Percentiles rank a stretch among this genome's conserved stretches.
These are phyloP conservation scores for Fragum fragum DNA, from an alignment of 2,888 invertebrate genomes.

Conservation along the genomic window DNA sequence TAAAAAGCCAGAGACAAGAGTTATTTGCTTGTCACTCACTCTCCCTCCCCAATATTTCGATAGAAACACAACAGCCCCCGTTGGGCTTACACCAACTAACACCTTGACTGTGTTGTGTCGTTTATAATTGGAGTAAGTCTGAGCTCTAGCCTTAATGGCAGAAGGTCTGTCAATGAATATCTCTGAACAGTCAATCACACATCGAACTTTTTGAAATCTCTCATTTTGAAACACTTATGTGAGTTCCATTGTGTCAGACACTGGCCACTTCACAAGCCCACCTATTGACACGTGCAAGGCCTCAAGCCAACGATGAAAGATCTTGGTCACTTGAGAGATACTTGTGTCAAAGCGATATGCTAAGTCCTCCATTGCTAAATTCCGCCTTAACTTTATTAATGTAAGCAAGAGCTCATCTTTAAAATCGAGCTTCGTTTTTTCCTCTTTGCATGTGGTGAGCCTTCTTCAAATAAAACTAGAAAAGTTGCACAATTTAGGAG, in stretches of 20 bases:
- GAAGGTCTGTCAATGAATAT: no score
- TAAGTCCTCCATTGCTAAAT: neutral
- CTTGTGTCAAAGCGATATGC: neutral
- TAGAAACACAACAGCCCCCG: constrained; percentile 4
- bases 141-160: no score
- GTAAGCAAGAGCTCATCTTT: neutral
- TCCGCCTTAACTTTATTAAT: neutral
- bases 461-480: neutral
- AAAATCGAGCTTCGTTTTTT: neutral
- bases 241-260: neutral
- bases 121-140: no score
- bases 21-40: constrained; percentile 29
- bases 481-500: neutral
- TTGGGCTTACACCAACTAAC: constrained; percentile 10
- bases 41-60: constrained; percentile 19
- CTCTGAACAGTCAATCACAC: neutral
- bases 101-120: no score
- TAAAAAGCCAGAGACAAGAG: neutral
- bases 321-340: neutral
- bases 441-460: neutral
- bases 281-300: neutral
- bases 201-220: neutral
- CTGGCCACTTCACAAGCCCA: neutral
- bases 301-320: neutral
- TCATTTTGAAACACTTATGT: neutral